phyloP scores from a whole-genome alignment of 37 sponge, comb jelly and placozoan species.

The Diacarnus erythraeanus region DNA sequence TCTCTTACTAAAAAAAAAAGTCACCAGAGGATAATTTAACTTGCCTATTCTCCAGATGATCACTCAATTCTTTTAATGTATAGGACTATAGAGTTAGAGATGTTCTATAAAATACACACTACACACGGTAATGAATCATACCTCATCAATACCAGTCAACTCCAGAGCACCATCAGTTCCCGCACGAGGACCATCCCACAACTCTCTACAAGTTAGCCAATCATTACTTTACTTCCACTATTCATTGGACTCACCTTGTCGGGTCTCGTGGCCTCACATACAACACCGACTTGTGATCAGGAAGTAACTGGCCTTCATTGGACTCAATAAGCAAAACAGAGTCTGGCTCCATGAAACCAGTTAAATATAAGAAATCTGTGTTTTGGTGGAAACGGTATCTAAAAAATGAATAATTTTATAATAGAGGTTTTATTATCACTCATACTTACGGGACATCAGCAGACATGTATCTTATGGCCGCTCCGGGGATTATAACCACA shows the following conservation, averaged over 20 bases:
- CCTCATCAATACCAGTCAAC: constrained; percentile 80
- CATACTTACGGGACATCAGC: constrained; percentile 71
- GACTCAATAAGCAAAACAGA: constrained; percentile 64
- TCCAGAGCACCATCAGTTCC: constrained; percentile 65
- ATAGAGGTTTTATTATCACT: not conserved
- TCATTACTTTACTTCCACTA: not conserved
- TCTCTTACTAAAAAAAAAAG: not conserved
- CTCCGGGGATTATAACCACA: constrained; percentile 67
- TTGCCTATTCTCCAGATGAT: constrained; percentile 53
- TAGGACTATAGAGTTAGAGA: constrained; percentile 36
- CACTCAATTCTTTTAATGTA: constrained; percentile 35
- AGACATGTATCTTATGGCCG: constrained; percentile 67
- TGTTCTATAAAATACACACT: not conserved
- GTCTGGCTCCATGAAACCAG: constrained; percentile 80
- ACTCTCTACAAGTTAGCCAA: constrained; percentile 41
- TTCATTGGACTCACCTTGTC: constrained; percentile 16
- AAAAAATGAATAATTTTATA: not conserved
- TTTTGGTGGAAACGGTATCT: constrained; percentile 81
- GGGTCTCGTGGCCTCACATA: constrained; percentile 68
- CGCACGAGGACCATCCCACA: constrained; percentile 78
- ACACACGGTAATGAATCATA: not conserved
- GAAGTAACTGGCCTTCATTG: constrained; percentile 5
- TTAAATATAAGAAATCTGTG: constrained; percentile 75
- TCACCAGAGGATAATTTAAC: not conserved
- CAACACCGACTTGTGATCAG: constrained; percentile 53